These are phyloP conservation scores for Grantiella picta DNA, from an alignment of 2,113 vertebrate species.

Conservation along the genomic window DNA sequence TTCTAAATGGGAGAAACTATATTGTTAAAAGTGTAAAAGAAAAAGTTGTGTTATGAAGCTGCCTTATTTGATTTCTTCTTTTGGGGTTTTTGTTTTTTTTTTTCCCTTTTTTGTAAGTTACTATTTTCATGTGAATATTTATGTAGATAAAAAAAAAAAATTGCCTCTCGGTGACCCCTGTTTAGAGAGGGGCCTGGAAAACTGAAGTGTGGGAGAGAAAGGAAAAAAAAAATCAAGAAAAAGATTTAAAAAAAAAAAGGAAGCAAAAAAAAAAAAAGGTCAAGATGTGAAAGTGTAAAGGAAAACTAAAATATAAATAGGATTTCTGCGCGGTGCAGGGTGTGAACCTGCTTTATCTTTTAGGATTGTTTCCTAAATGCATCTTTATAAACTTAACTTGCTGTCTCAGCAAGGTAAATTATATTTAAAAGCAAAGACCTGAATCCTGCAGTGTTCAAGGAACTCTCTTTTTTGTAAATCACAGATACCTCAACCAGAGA, in stretches of 20 bases:
- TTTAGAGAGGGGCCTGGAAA: slow-evolving; percentile 64
- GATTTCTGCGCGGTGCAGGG: slow-evolving; percentile 78
- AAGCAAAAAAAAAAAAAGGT: slow-evolving; percentile 52
- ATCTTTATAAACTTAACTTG: slow-evolving; percentile 82
- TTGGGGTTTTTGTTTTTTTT: slow-evolving; percentile 70
- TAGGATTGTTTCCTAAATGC: slow-evolving; percentile 83
- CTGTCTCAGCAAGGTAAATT: slow-evolving; percentile 82
- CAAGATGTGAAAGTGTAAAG: slow-evolving; percentile 73
- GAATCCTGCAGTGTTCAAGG: slow-evolving; percentile 75
- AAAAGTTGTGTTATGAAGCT: slow-evolving; percentile 86
- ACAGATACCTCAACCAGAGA: slow-evolving; percentile 76
- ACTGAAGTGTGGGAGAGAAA: slow-evolving; percentile 63
- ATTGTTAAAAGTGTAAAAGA: slow-evolving; percentile 85
- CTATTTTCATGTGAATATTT: slow-evolving; percentile 91
- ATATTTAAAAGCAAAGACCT: slow-evolving; percentile 75
- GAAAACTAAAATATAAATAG: slow-evolving; percentile 67
- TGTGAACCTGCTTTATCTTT: slow-evolving; percentile 79
- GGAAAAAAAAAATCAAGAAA: neutral
- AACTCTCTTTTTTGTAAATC: slow-evolving; percentile 80
- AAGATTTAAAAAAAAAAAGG: neutral
- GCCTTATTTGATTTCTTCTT: slow-evolving; percentile 86
- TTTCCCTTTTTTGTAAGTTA: slow-evolving; percentile 90
- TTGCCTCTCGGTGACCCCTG: slow-evolving; percentile 69
- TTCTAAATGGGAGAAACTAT: slow-evolving; percentile 80
- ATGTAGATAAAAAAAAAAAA: slow-evolving; percentile 78